Evolutionary conservation across 2,113 vertebrate species (phyloP), one percentile per base, ranked within the genome.

Genomic region (Poecile atricapillus): DNA sequence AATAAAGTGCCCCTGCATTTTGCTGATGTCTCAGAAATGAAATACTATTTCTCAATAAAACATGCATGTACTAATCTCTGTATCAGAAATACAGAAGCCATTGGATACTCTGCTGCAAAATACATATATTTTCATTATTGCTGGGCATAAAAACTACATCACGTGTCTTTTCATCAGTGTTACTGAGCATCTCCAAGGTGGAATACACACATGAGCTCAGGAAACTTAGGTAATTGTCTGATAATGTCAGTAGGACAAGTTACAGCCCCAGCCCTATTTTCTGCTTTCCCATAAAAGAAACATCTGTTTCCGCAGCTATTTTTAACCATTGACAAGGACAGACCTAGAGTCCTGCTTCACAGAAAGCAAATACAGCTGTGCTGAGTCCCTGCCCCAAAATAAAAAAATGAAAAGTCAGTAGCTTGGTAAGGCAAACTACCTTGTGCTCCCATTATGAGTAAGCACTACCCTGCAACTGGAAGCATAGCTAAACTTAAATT

Each of bases 131-230:
- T 89, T 55, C 22, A 25, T 19, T 69, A 52, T 24, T 43, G 5
- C 25, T 53, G 46, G 35, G 18, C 5, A 10, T 86, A 37, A 92
- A 77, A 53, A 37, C 18, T 80, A 19, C 20, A 33, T 17, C 9
- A 2, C 0, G 0, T 58, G 13, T 65, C 19, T 52, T 25, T 64
- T 59, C 28, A 27, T 30, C 65, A 46, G 10, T 28, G 53, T 24
- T 77, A 8, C 53, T 58, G 53, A 63, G 12, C 28, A 44, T 21
- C 22, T 25, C 39, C 68, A 74, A 87, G 16, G 43, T 11, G 75
- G 15, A 60, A 80, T 9, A 2, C 7, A 41, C n/a, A 37, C 28
- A 60, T 0, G 2, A 50, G 31, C 49, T 84, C 43, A 76, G 43
- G n/a, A 93, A 78, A 82, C 6, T 15, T 68, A 28, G 21, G 14